These are phyloP conservation scores for Cettia cetti DNA, from an alignment of 2,113 vertebrate species.

Conservation along the genomic window DNA sequence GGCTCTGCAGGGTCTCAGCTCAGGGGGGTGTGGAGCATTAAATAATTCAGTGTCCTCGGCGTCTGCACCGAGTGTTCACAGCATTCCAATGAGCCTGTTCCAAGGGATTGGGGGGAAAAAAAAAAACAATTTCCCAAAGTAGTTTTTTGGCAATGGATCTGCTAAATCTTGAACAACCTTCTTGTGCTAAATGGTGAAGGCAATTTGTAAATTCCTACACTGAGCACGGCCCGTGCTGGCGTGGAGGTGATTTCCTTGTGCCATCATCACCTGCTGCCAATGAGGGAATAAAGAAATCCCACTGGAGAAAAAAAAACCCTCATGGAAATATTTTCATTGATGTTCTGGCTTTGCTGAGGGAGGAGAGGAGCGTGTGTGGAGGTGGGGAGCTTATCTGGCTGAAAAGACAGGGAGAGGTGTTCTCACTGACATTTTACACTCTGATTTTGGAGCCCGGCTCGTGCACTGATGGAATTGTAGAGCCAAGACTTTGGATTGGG, in stretches of 20 bases:
- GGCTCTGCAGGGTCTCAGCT: neutral
- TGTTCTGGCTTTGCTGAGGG: neutral
- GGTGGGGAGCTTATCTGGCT: neutral
- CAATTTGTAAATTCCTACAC: neutral
- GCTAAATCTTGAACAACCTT: neutral
- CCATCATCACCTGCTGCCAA: neutral
- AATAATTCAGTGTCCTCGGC: slow-evolving; percentile 6
- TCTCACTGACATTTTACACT: rapidly evolving
- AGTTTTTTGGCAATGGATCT: neutral
- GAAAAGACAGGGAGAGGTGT: neutral
- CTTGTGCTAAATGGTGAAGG: neutral
- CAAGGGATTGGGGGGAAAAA: rapidly evolving
- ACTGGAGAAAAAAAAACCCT: rapidly evolving
- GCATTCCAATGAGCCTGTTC: neutral
- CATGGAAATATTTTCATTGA: neutral
- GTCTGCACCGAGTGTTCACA: neutral
- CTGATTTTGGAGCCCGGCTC: neutral
- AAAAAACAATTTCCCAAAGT: neutral
- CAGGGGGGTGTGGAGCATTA: neutral
- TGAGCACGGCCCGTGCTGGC: neutral
- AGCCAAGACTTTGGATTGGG: neutral
- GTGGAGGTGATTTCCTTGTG: neutral
- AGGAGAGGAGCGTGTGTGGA: neutral
- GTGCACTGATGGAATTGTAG: rapidly evolving
- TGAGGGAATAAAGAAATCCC: neutral